Conservation (phyloP, 1,140 invertebrate species). For the Daktulosphaira vitifoliae region DNA sequence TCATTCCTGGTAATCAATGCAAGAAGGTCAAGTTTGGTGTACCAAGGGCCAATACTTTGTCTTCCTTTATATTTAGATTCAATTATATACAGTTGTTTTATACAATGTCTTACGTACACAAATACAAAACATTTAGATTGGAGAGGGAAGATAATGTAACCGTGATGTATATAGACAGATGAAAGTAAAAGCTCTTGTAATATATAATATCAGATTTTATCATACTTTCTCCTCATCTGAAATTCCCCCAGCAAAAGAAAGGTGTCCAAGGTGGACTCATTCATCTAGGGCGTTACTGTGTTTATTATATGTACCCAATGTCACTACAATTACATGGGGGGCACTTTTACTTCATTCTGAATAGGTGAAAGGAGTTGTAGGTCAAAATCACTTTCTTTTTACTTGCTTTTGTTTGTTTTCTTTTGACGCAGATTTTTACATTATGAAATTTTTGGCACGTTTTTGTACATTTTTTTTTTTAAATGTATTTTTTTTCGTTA, state of each 20-base stretch:
- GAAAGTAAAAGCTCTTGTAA: conserved; percentile 31
- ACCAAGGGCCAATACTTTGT: background rate
- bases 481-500: background rate
- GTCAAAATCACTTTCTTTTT: conserved; percentile 34
- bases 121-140: too few species aligned
- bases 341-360: conserved; percentile 32
- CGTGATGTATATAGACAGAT: conserved; percentile 7
- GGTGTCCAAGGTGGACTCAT: conserved; percentile 25
- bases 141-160: conserved; percentile 5
- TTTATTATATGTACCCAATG: conserved; percentile 21
- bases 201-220: conserved; percentile 27
- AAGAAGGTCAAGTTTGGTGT: conserved; percentile 29
- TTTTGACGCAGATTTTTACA: conserved; percentile 24
- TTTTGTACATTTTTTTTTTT: conserved; percentile 2
- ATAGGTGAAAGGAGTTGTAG: conserved; percentile 32
- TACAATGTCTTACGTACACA: background rate
- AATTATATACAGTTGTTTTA: background rate
- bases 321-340: conserved; percentile 30
- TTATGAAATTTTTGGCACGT: conserved; percentile 12
- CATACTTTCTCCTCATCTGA: conserved; percentile 30
- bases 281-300: conserved; percentile 25
- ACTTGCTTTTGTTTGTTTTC: conserved; percentile 31
- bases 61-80: background rate
- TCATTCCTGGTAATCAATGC: conserved; percentile 4
- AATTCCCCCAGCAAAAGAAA: conserved; percentile 33